Percentiles rank a stretch among this genome's conserved stretches.
These are phyloP conservation scores for Eretmocerus hayati DNA, from an alignment of 2,888 invertebrate species.

Conservation along the genomic window DNA sequence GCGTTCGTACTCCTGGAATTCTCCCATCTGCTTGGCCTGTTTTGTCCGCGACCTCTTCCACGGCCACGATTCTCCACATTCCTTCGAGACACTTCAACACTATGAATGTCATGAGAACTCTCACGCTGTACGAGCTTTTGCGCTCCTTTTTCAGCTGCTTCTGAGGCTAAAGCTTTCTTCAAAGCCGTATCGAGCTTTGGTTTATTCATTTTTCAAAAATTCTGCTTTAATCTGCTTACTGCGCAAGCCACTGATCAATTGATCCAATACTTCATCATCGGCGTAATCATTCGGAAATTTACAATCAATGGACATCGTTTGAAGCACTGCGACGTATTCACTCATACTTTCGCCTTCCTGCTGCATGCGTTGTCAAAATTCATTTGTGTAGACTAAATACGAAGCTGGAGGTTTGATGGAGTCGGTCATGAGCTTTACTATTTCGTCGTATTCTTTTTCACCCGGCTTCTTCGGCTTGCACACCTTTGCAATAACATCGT, in stretches of 20 bases:
- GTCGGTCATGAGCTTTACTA: constrained; percentile 1
- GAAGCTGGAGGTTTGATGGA: constrained; percentile 15
- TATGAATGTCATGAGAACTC: no score
- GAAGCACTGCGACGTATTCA: constrained; percentile 15
- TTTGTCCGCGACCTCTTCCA: not conserved
- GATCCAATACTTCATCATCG: constrained; percentile 15
- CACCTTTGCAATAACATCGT: no score
- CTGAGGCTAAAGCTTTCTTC: constrained; percentile 11
- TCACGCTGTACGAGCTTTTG: constrained; percentile 6
- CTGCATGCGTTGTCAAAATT: constrained; percentile 12
- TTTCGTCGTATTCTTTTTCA: not conserved
- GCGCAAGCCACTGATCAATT: constrained; percentile 11
- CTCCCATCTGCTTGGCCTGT: not conserved
- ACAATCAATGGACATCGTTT: constrained; percentile 8
- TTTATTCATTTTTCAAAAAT: constrained; percentile 15
- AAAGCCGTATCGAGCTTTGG: constrained; percentile 8
- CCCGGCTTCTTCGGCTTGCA: no score
- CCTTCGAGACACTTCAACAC: no score
- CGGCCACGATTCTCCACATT: no score
- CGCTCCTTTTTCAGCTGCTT: constrained; percentile 9
- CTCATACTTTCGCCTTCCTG: constrained; percentile 9
- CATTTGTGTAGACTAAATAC: constrained; percentile 4
- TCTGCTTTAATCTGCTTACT: constrained; percentile 8
- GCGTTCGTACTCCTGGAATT: no score
- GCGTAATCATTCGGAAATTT: constrained; percentile 10